Evolutionary conservation across 2,888 invertebrate genomes (phyloP).

Genomic region (Campaea margaritaria): DNA sequence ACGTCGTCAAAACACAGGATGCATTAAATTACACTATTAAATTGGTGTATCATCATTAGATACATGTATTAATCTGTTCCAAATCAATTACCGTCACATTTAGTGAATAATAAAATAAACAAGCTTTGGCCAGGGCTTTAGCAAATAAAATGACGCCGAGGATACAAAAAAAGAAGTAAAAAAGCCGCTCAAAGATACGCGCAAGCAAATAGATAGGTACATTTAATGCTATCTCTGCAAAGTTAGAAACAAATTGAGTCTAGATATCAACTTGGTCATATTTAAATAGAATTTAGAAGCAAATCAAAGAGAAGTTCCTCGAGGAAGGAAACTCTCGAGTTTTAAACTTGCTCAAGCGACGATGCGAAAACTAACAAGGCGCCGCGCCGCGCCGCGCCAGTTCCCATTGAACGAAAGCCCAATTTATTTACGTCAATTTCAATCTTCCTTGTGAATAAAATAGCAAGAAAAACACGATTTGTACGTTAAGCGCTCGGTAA

Average conservation of each 20-base stretch:
- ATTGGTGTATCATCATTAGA: no score
- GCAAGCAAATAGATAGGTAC: background rate
- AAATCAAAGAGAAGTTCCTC: constrained; percentile 43
- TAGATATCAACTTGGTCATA: constrained; percentile 21
- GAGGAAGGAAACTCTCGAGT: constrained; percentile 40
- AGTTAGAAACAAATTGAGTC: constrained; percentile 20
- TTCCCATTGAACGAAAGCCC: no score
- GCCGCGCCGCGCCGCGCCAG: no score
- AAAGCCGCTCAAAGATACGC: background rate
- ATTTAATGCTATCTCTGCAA: constrained; percentile 9
- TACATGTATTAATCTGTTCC: no score
- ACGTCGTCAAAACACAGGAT: no score
- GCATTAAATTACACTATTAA: no score
- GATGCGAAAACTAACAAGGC: no score
- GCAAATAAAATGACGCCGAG: background rate
- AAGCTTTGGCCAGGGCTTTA: no score
- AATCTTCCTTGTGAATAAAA: constrained; percentile 33
- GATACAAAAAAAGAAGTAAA: background rate
- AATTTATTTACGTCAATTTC: constrained; percentile 33
- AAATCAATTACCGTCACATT: no score
- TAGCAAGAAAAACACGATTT: constrained; percentile 1
- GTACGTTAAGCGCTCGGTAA: constrained; percentile 16
- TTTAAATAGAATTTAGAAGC: constrained; percentile 33
- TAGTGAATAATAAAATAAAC: no score
- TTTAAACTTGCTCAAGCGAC: constrained; percentile 26